Base-by-base conservation (phyloP, 2,797 vertebrate species). In the Pygocentrus nattereri region DNA sequence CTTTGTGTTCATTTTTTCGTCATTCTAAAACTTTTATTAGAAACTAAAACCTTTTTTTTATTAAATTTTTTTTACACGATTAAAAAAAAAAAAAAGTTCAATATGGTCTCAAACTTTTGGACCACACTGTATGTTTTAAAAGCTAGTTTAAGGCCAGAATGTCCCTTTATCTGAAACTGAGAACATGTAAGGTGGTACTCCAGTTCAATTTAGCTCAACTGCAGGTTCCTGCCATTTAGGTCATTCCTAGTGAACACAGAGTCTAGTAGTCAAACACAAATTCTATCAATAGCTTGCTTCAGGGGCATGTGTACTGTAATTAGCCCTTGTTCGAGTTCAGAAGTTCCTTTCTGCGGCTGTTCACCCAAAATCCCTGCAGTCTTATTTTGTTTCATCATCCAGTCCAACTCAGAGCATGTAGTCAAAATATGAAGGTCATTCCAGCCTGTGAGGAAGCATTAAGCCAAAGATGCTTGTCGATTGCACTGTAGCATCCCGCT, bases 401-500 rank as follows among this genome's bases (percentile, higher is more conserved):
- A 30, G 18, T 68, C 61, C 67, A 44, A 10, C 41, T 50, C 31
- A 64, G 49, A 72, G 54, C 52, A 56, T 69, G 67, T 74, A 72
- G 25, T 44, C 34, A 0, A 4, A 47, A 79, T 74, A 30, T 13
- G 25, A 27, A 83, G 64, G 25, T 70, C 8, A 52, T 21, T 77
- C 5, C 62, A 56, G 47, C n/a, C n/a, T 65, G 15, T 81, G 76
- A 77, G 72, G 21, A 69, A 65, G 77, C 76, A 84, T 86, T 80
- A 80, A 74, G 68, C 76, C 79, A 84, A 72, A 76, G 79, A 74
- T 85, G 83, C 69, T 71, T 85, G 78, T 85, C 87, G 31, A 69
- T 74, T 81, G 78, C 81, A 80, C 64, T 86, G 85, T 59, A 38
- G 44, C 54, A 88, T 84, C 86, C 59, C 81, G 86, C 86, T 76